Evolutionary conservation across 1,140 invertebrate species (phyloP), one percentile per base, ranked within the genome.

Genomic region (Protaetia brevitarsis): DNA sequence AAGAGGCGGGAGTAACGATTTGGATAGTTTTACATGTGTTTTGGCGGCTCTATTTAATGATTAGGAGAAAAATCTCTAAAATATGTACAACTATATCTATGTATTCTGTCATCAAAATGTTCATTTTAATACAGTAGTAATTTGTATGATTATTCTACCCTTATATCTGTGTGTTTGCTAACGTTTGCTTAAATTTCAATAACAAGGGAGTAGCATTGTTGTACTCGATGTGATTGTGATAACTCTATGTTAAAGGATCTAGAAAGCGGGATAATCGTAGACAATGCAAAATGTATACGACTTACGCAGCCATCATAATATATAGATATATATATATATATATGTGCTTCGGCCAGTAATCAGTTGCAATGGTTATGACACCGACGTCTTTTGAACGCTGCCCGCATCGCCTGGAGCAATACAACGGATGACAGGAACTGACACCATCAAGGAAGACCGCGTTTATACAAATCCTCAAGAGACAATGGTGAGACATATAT

Each of bases 301-400:
- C n/a, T 28, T 28, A 28, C n/a, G n/a, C n/a, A n/a, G n/a, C n/a
- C n/a, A n/a, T n/a, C n/a, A n/a, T n/a, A n/a, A n/a, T n/a, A n/a
- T n/a, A n/a, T 37, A 37, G n/a, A 37, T 37, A 37, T 37, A 11
- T 37, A 37, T 37, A 37, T 37, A 36, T 36, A 37, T 11, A 16
- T 13, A 37, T 37, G 16, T 37, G 11, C 51, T 57, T 7, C 51
- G 27, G 10, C n/a, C 26, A 59, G 57, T 59, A 59, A 59, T 59
- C 57, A 59, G 21, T 59, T 59, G 57, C 57, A 59, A 31, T 59
- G 27, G 27, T 31, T 59, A 31, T 59, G 57, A 29, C 30, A 59
- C 26, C 4, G 57, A 59, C 57, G 23, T 59, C 57, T 31, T 59
- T 59, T 59, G 57, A n/a, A n/a, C 51, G 8, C n/a, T 28, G 29